phyloP scores from a whole-genome alignment of 1,140 invertebrate species.

The Scylla paramamosain region DNA sequence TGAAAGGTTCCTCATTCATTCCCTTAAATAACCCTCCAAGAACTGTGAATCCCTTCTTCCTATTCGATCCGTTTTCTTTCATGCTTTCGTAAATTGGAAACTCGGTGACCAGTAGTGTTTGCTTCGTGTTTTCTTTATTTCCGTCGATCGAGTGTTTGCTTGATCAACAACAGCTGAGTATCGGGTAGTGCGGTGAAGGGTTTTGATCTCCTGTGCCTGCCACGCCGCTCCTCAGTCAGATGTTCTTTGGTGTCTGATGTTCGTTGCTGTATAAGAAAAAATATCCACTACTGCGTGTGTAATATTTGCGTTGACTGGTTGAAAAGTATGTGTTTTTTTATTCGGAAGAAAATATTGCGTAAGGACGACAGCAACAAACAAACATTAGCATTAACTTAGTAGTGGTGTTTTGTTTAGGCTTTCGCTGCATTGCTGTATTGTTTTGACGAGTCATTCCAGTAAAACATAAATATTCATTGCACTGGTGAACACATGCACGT shows the following conservation, averaged over 20 bases:
- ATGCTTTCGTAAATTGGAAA: neutral
- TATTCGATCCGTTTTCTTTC: neutral
- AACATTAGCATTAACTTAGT: no score
- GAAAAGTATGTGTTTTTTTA: no score
- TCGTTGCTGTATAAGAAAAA: no score
- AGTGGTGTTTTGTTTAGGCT: no score
- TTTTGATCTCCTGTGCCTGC: neutral
- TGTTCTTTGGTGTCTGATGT: neutral
- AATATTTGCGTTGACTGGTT: no score
- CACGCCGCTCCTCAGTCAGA: neutral
- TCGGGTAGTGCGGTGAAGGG: neutral
- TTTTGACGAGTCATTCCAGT: no score
- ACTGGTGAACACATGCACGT: no score
- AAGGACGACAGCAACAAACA: no score
- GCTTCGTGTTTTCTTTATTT: neutral
- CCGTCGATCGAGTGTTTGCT: neutral
- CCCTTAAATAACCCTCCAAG: neutral
- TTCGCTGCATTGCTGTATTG: no score
- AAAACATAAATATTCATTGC: no score
- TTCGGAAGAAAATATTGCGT: no score
- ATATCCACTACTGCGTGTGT: no score
- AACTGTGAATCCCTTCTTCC: neutral
- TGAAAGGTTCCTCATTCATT: neutral
- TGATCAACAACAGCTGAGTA: neutral
- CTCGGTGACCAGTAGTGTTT: neutral